Conservation (phyloP, 1,140 invertebrate species). For the Oscheius sp. region DNA sequence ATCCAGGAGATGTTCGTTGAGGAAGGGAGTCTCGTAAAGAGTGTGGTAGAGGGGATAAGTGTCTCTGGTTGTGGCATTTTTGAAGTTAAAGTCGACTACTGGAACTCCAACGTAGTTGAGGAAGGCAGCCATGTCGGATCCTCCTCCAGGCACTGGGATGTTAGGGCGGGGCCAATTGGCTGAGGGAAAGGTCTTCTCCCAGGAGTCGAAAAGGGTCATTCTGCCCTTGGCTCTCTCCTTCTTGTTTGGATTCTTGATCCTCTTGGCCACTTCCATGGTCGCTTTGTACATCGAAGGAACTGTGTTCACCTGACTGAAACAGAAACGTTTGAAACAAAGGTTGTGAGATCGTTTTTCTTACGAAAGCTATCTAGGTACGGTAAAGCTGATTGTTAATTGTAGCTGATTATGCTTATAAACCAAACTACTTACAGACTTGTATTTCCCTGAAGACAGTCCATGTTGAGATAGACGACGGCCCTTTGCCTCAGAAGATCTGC, state of each 20-base stretch:
- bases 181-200: constrained; percentile 35
- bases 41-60: constrained; percentile 63
- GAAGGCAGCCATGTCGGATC: constrained; percentile 61
- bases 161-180: constrained; percentile 7
- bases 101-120: constrained; percentile 58
- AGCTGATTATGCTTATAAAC: not conserved
- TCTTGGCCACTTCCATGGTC: constrained; percentile 49
- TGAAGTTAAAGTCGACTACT: constrained; percentile 49
- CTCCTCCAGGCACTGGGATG: constrained; percentile 49
- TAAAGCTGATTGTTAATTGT: not conserved
- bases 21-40: constrained; percentile 61
- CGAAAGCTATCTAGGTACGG: too few relatives aligned
- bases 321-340: too few relatives aligned
- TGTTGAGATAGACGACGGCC: constrained; percentile 58
- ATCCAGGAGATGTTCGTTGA: constrained; percentile 59
- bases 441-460: constrained; percentile 50
- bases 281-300: constrained; percentile 49
- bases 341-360: too few relatives aligned
- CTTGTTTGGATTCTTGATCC: constrained; percentile 48
- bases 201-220: constrained; percentile 57
- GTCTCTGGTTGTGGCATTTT: constrained; percentile 13
- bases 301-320: constrained; percentile 49
- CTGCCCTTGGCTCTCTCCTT: constrained; percentile 45
- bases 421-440: constrained; percentile 42
- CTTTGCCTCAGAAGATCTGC: constrained; percentile 48